Evolutionary conservation across 2,797 vertebrate genomes (phyloP).

Genomic region (Pitangus sulphuratus): DNA sequence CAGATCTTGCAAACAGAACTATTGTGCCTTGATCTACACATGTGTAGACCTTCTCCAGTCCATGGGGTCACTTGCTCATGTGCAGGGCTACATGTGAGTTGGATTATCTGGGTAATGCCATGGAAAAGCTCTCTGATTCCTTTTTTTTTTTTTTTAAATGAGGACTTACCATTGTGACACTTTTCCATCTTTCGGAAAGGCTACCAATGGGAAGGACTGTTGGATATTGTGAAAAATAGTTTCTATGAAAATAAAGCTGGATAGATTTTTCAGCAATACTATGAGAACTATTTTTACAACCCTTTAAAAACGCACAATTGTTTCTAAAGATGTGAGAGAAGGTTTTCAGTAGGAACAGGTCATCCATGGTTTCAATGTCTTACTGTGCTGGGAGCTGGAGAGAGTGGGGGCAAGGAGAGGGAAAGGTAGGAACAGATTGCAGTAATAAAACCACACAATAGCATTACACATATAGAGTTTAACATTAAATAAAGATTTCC

Average conservation of each 20-base stretch:
- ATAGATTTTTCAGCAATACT: not conserved
- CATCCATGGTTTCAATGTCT: not conserved
- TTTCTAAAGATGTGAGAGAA: constrained; percentile 3
- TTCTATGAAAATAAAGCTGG: not conserved
- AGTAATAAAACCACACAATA: constrained; percentile 61
- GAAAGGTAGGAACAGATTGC: constrained; percentile 52
- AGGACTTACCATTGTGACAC: not conserved
- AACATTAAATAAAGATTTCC: constrained; percentile 36
- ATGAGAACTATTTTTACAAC: not conserved
- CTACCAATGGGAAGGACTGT: not conserved
- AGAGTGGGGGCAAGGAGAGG: not conserved
- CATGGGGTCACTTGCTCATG: not conserved
- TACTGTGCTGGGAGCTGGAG: not conserved
- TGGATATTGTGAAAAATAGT: not conserved
- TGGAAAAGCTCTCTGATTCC: not conserved
- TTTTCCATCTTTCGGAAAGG: not conserved
- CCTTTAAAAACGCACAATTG: not conserved
- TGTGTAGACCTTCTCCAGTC: not conserved
- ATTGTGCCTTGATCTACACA: not conserved
- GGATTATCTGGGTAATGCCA: not conserved
- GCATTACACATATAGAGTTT: constrained; percentile 16
- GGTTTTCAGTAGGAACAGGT: constrained; percentile 2
- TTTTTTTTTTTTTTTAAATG: not conserved
- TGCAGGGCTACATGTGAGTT: not conserved
- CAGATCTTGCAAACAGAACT: not conserved